A percentile compares a stretch with the other conserved stretches of the same genome.
Evolutionary conservation across 2,113 vertebrate genomes (phyloP).

Genomic region (Miniopterus natalensis): DNA sequence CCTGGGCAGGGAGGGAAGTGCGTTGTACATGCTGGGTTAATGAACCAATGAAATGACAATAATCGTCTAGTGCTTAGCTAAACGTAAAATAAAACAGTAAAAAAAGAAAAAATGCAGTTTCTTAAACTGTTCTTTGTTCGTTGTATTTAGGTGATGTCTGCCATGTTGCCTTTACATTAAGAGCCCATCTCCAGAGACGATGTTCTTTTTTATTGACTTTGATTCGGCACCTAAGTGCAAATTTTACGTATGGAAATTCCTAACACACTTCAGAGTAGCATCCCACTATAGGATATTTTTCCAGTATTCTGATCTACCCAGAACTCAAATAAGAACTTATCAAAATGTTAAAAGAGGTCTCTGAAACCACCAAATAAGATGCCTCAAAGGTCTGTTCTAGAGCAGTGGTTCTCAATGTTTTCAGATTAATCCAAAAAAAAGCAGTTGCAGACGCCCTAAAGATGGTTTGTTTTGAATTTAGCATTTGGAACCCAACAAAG

Average conservation of each 20-base stretch:
- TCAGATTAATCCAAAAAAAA: not conserved
- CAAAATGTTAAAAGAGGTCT: not conserved
- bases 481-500: not conserved
- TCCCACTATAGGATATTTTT: not conserved
- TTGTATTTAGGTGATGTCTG: not conserved
- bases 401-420: not conserved
- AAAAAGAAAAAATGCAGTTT: not conserved
- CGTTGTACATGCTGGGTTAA: not conserved
- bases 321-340: not conserved
- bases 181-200: not conserved
- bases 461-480: not conserved
- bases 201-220: not conserved
- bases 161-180: not conserved
- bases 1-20: not conserved
- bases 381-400: not conserved
- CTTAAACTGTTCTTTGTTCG: not conserved
- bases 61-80: not conserved
- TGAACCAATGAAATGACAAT: not conserved
- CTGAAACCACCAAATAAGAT: not conserved
- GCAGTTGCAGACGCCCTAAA: not conserved
- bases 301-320: not conserved
- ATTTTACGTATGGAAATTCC: not conserved
- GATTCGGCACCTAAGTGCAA: not conserved
- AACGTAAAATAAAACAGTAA: conserved; percentile 28
- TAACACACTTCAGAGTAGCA: not conserved